Conservation (phyloP, 2,888 invertebrate species). For the Oxytorus armatus region DNA sequence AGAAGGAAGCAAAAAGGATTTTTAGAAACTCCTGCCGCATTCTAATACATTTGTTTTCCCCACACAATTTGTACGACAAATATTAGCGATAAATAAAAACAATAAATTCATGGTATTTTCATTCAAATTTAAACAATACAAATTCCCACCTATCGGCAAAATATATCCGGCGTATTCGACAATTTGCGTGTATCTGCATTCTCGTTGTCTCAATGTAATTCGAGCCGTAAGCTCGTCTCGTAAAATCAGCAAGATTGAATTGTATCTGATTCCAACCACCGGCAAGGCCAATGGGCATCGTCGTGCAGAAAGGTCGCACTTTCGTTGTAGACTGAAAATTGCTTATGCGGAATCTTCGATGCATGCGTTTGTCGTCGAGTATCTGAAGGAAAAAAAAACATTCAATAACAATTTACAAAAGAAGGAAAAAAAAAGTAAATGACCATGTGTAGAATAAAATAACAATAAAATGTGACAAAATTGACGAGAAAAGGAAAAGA, state of each 20-base stretch:
- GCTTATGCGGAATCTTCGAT: slow-evolving; percentile 93
- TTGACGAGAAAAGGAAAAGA: slow-evolving; percentile 4
- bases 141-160: slow-evolving; percentile 88
- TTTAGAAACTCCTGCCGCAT: no score
- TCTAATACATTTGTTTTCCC: no score
- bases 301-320: slow-evolving; percentile 98
- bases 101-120: no score
- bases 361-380: slow-evolving; percentile 96
- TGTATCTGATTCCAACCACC: slow-evolving; percentile 98
- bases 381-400: no score
- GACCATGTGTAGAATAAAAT: not conserved
- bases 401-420: not conserved
- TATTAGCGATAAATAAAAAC: no score
- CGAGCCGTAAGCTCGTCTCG: slow-evolving; percentile 97
- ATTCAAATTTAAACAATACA: not conserved
- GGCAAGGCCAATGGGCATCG: slow-evolving; percentile 97
- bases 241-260: slow-evolving; percentile 97
- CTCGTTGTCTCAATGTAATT: slow-evolving; percentile 96
- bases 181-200: slow-evolving; percentile 98
- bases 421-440: not conserved
- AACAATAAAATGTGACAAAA: not conserved
- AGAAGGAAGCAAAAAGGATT: no score
- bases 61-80: no score
- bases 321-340: slow-evolving; percentile 98
- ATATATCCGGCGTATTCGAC: slow-evolving; percentile 94